Percentiles rank a stretch among this genome's conserved stretches.
Evolutionary conservation across 2,797 vertebrate genomes (phyloP).

Genomic region (Thamnophis elegans): DNA sequence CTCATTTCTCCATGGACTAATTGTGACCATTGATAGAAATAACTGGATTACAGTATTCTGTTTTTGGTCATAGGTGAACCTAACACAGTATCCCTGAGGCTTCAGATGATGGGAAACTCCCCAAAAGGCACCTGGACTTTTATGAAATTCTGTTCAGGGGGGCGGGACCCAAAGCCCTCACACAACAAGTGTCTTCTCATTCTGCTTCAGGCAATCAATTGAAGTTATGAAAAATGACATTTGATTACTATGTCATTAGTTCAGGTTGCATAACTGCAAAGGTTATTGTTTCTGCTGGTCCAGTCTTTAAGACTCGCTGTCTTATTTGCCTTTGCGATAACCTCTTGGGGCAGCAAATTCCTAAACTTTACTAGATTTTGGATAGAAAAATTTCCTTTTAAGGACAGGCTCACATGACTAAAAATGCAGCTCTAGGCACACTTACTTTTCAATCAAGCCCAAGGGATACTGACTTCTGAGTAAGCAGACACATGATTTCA

Average conservation of each 20-base stretch:
- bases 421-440: not conserved
- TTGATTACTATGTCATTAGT: slow-evolving; percentile 11
- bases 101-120: slow-evolving; percentile 16
- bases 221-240: slow-evolving; percentile 5
- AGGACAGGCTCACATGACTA: not conserved
- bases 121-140: slow-evolving; percentile 5
- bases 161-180: not conserved
- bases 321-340: slow-evolving; percentile 5
- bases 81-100: slow-evolving; percentile 8
- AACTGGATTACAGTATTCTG: not conserved
- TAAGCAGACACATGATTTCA: not conserved
- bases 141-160: slow-evolving; percentile 15
- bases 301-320: slow-evolving; percentile 18
- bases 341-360: slow-evolving; percentile 8
- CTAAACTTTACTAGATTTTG: not conserved
- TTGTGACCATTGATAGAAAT: not conserved
- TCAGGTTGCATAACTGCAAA: slow-evolving; percentile 23
- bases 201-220: slow-evolving; percentile 14
- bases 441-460: not conserved
- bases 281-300: slow-evolving; percentile 9
- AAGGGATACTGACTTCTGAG: not conserved
- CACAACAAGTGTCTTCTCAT: not conserved
- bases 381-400: slow-evolving; percentile 2
- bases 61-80: slow-evolving; percentile 1
- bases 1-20: not conserved